Conservation (phyloP, 1,140 invertebrate genomes). For the Rhizoglyphus robini region DNA sequence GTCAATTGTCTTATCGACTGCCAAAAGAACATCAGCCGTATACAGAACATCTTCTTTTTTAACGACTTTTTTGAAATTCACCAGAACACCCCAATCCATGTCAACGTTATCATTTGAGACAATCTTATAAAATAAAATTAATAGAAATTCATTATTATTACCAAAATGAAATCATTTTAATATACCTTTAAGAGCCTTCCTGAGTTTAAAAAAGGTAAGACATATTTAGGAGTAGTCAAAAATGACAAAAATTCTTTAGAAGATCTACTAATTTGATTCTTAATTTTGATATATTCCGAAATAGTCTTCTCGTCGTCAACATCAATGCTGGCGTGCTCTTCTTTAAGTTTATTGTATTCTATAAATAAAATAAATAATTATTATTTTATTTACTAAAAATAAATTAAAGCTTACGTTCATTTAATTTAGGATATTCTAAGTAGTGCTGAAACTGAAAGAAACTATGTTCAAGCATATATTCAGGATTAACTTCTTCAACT, state of each 20-base stretch:
- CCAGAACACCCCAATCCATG: constrained; percentile 90
- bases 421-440: constrained; percentile 72
- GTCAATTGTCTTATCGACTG: constrained; percentile 46
- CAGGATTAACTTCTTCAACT: constrained; percentile 98
- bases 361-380: constrained; percentile 19
- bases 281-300: constrained; percentile 65
- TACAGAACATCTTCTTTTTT: constrained; percentile 44
- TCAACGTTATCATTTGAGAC: constrained; percentile 68
- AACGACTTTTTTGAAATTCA: constrained; percentile 72
- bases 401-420: constrained; percentile 50
- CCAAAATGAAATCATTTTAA: constrained; percentile 37
- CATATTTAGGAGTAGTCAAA: constrained; percentile 69
- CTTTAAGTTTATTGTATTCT: constrained; percentile 59
- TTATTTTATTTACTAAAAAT: constrained; percentile 16
- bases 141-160: constrained; percentile 8
- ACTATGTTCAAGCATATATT: constrained; percentile 95
- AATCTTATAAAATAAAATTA: constrained; percentile 39
- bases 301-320: constrained; percentile 56
- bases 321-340: constrained; percentile 42
- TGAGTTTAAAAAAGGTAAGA: constrained; percentile 84
- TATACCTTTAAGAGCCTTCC: constrained; percentile 83
- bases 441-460: constrained; percentile 99
- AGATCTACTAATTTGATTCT: constrained; percentile 61
- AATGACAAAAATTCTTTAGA: constrained; percentile 56
- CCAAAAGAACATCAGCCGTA: constrained; percentile 65